Base-by-base conservation (phyloP, 1,140 invertebrate species). In the Leucophenga varia region DNA sequence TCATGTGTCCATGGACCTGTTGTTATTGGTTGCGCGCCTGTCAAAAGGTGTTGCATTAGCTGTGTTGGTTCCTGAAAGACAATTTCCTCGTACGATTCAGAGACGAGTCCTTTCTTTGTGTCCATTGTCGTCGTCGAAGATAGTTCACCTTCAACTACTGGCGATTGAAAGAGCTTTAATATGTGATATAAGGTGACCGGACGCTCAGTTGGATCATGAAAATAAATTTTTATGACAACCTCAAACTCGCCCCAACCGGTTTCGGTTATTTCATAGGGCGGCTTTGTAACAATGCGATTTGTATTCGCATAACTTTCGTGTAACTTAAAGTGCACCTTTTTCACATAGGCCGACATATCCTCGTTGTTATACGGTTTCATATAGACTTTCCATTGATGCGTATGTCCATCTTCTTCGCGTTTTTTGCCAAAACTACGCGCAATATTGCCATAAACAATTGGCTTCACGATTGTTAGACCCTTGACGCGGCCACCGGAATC, bases 201-300 rank as follows among this genome's bases (percentile, higher is more conserved):
- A 13, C 95, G 81, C 79, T 98, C 97, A 75, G 95, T 96, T 5
- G 92, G 89, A 81, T 99, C 97, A 69, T 93, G 86, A 68, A 99
- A 99, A 77, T 94, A 95, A 45, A 99, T 93, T 76, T 98, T 98
- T 16, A 99, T 98, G 19, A 94, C 89, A 57, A 99, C 91, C 78
- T 99, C 97, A 79, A 99, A 99, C 79, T 99, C 97, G 61, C 97
- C 97, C 97, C 97, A 99, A 2, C 97, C 97, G 40, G 97, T 99
- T 79, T 99, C 97, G 1, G 89, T 94, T 1, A 99, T 61, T 81
- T 98, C 95, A 75, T 97, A 99, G 0, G 97, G 97, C 3, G 95
- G 94, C 74, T 95, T 95, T 0, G 88, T 89, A 0, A 97, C 80
- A 54, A 97, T 88, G 70, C 96, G 80, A 72, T 94, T 97, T 6